Evolutionary conservation across 2,113 vertebrate genomes (phyloP).

Genomic region (Fregata magnificens): DNA sequence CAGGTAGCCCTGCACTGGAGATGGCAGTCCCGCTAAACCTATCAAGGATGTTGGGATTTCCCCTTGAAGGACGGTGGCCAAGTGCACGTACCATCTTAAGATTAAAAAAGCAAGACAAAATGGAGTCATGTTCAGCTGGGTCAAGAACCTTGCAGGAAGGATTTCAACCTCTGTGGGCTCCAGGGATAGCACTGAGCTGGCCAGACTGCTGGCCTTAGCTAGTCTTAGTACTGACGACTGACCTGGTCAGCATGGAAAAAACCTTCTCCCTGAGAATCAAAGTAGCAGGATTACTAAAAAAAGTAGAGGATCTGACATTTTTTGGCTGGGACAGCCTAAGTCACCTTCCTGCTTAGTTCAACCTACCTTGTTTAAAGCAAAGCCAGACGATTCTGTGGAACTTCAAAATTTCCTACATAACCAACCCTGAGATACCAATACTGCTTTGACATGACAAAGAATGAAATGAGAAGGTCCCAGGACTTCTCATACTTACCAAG

Average conservation of each 20-base stretch:
- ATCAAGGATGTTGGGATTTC: neutral
- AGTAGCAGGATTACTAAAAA: neutral
- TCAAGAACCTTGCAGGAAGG: neutral
- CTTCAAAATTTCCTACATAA: neutral
- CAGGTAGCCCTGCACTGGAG: neutral
- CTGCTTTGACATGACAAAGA: neutral
- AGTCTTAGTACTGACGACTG: neutral
- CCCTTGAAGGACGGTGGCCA: neutral
- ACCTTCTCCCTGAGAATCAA: neutral
- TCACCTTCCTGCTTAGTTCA: neutral
- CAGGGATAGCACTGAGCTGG: neutral
- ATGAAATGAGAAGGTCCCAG: neutral
- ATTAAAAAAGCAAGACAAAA: neutral
- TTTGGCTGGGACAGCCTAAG: neutral
- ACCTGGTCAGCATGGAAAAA: neutral
- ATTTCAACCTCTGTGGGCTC: neutral
- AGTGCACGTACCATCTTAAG: neutral
- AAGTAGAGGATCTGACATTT: neutral
- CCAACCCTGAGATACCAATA: neutral
- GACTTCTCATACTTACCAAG: neutral
- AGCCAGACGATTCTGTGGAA: neutral
- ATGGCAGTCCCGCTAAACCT: neutral
- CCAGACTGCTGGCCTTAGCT: neutral
- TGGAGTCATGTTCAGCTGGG: rapidly evolving
- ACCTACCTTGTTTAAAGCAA: neutral